Base-by-base conservation (phyloP, 2,888 invertebrate species). In the Alloplasta piceator region DNA sequence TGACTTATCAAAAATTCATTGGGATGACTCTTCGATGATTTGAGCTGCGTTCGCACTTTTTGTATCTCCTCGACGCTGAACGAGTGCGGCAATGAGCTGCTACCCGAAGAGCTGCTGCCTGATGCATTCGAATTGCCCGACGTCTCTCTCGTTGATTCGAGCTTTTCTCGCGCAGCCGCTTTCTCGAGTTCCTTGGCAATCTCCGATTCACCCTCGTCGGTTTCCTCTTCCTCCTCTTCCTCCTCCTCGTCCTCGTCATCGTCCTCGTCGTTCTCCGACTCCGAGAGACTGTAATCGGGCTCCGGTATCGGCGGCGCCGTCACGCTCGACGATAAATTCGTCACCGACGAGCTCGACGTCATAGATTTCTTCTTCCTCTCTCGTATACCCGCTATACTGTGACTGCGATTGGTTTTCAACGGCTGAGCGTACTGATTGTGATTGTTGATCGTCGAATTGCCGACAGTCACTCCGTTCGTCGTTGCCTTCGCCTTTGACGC, bases 1-100 rank as follows among this genome's bases (percentile, higher is more conserved):
- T 94, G 93, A 83, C 93, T 94, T 80, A 93, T 90, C 66, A 95
- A 92, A 86, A 97, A 95, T 89, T 97, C 96, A 92, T 97, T 97
- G 48, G 97, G 97, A 92, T 96, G 97, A 9, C 97, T 97, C 91
- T 96, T 96, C 6, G 97, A 97, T 75, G 96, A 96, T 91, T 97
- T 97, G 78, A 98, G 93, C 87, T 96, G 95, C 39, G 96, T 96
- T 84, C 97, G 94, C 83, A 97, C 96, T 92, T 97, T 97, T 91
- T 97, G 97, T 73, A 97, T 97, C 92, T 97, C 97, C 91, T 97
- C 97, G 78, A 97, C 97, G 70, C 96, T 97, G 92, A 97, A 96
- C 82, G 97, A 97, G 90, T 97, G 97, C 78, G 97, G 96, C 92
- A 97, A 94, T 10, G 96, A 96, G 78, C 96, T 94, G 26, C 96